phyloP scores from a whole-genome alignment of 2,888 invertebrate genomes.

The Tetranychus piercei region DNA sequence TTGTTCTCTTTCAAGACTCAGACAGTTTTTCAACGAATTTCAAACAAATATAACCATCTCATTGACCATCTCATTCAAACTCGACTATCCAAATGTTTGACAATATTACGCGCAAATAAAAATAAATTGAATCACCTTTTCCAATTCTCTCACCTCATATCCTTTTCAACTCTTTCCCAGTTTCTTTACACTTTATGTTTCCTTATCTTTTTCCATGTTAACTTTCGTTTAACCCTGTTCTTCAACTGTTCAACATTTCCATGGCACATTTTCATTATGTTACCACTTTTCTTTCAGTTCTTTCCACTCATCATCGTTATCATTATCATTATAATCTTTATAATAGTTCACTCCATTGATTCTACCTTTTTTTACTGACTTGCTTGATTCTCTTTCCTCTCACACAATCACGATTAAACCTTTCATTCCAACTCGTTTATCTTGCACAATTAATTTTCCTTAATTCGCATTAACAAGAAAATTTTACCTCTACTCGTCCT shows the following conservation, averaged over 20 bases:
- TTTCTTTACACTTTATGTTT: not conserved
- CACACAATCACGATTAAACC: not conserved
- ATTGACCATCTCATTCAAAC: not conserved
- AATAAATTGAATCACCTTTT: not conserved
- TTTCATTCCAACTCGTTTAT: not conserved
- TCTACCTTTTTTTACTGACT: no score
- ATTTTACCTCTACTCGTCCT: no score
- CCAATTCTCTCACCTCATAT: not conserved
- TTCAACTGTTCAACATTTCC: not conserved
- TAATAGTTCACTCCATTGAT: no score
- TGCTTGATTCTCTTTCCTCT: not conserved
- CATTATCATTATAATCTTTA: no score
- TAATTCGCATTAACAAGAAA: not conserved
- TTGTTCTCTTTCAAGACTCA: no score
- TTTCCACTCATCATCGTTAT: no score
- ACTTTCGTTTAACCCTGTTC: not conserved
- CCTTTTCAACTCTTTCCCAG: not conserved
- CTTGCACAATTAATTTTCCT: not conserved
- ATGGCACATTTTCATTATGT: no score
- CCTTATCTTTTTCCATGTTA: not conserved
- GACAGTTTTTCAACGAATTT: no score
- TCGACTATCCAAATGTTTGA: not conserved
- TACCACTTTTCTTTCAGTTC: no score
- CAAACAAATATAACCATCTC: no score
- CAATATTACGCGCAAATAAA: no score